phyloP scores from a whole-genome alignment of 2,797 vertebrate genomes.

The Hydrophis major region DNA sequence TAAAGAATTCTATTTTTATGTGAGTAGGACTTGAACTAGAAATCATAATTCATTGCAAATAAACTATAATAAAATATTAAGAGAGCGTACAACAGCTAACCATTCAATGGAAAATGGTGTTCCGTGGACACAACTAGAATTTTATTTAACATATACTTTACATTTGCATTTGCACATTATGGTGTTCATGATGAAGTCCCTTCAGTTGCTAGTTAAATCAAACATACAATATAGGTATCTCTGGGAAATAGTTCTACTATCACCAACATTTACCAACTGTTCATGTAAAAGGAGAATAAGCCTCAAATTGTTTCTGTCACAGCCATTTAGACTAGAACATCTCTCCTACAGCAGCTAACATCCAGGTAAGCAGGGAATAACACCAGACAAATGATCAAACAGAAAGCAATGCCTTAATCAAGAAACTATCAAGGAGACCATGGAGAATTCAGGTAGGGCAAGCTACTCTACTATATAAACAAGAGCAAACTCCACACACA shows the following conservation, averaged over 20 bases:
- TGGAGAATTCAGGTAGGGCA: neutral
- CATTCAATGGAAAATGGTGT: neutral
- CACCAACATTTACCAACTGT: neutral
- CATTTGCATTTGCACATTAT: neutral
- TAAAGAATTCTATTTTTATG: neutral
- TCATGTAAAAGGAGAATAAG: neutral
- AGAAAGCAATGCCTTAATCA: neutral
- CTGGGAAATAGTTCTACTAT: neutral
- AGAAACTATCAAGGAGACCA: neutral
- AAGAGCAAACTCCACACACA: neutral
- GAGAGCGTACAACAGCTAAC: neutral
- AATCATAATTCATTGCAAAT: neutral
- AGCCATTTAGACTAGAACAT: neutral
- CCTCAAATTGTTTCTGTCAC: neutral
- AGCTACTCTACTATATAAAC: neutral
- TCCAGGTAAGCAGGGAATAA: neutral
- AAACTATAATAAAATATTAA: neutral
- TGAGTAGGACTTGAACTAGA: neutral
- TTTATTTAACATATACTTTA: neutral
- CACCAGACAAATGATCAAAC: neutral
- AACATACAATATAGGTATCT: neutral
- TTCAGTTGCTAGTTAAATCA: neutral
- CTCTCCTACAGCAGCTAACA: neutral
- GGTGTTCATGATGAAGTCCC: neutral
- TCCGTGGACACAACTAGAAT: neutral